A percentile compares a stretch with the other conserved stretches of the same genome.
These are phyloP conservation scores for Drosophila flavopinicola DNA, from an alignment of 2,888 invertebrate species.

Conservation along the genomic window DNA sequence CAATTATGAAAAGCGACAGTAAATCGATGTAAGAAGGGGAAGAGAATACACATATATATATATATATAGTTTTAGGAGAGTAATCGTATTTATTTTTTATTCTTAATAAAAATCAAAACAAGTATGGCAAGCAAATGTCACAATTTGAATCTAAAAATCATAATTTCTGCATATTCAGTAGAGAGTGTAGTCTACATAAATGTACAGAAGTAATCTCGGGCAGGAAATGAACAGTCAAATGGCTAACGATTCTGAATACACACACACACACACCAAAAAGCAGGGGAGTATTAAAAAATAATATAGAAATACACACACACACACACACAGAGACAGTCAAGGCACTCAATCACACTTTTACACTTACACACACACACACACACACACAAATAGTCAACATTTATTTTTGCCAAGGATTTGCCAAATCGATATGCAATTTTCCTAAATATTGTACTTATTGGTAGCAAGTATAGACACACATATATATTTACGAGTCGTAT, in stretches of 20 bases:
- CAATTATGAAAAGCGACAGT: not conserved
- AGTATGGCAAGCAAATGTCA: not conserved
- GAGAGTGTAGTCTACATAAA: conserved; percentile 15
- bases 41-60: no score
- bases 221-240: conserved; percentile 62
- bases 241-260: conserved; percentile 34
- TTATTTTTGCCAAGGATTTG: conserved; percentile 43
- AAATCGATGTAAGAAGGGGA: no score
- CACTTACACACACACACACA: conserved; percentile 15
- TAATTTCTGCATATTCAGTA: conserved; percentile 17
- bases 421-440: conserved; percentile 71
- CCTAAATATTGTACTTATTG: conserved; percentile 60
- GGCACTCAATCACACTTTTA: conserved; percentile 38
- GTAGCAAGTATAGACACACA: conserved; percentile 6
- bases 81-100: no score
- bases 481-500: conserved; percentile 14
- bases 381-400: conserved; percentile 17
- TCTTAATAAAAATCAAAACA: not conserved
- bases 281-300: conserved; percentile 36
- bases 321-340: conserved; percentile 2
- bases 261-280: conserved; percentile 4
- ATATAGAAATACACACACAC: conserved; percentile 17
- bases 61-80: no score
- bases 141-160: conserved; percentile 22
- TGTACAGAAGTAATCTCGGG: conserved; percentile 56